Conservation (phyloP, 2,797 vertebrate genomes). For the Gymnothorax javanicus region DNA sequence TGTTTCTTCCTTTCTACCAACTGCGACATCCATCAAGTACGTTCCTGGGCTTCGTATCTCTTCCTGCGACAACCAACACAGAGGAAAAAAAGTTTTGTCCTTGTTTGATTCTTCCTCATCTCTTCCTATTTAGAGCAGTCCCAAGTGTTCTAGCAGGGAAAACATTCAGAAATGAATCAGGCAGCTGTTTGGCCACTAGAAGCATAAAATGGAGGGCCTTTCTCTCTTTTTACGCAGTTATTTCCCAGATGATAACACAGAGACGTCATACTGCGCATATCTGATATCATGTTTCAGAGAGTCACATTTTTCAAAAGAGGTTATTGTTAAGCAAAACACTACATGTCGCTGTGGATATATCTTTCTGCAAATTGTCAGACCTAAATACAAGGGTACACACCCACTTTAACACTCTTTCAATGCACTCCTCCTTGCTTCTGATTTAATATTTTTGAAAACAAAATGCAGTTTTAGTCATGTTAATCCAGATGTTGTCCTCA, state of each 20-base stretch:
- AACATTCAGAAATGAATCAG: conserved; percentile 65
- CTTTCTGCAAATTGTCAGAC: conserved; percentile 18
- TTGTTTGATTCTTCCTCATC: conserved; percentile 69
- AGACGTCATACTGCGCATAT: conserved; percentile 52
- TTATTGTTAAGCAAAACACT: background rate
- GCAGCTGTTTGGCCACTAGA: conserved; percentile 59
- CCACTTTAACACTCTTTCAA: background rate
- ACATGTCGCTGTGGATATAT: background rate
- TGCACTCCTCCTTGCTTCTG: conserved; percentile 49
- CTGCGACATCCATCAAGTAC: conserved; percentile 86
- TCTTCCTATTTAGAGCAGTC: conserved; percentile 77
- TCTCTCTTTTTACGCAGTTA: conserved; percentile 42
- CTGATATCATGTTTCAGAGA: background rate
- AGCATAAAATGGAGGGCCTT: background rate
- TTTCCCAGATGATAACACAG: conserved; percentile 62
- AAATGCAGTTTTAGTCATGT: conserved; percentile 71
- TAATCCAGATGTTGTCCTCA: conserved; percentile 66
- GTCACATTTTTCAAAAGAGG: background rate
- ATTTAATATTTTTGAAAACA: conserved; percentile 49
- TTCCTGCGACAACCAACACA: conserved; percentile 80
- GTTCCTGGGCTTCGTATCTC: conserved; percentile 81
- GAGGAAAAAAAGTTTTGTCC: conserved; percentile 70
- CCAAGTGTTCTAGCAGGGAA: conserved; percentile 68
- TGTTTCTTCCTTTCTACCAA: conserved; percentile 82
- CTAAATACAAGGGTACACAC: conserved; percentile 31